Base-by-base conservation (phyloP, 1,140 invertebrate species). In the Berghia stephanieae region DNA sequence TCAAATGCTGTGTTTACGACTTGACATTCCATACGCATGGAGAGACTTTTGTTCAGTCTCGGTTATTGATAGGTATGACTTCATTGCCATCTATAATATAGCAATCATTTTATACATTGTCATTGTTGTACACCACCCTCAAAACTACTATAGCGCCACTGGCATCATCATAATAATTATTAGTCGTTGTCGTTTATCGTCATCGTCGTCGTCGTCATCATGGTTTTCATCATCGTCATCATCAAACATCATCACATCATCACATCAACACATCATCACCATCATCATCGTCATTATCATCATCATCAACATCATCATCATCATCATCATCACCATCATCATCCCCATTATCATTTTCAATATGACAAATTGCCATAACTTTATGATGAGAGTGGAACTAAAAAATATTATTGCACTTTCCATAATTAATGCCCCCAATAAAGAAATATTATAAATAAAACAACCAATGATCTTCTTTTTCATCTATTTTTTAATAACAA, bases 221-320 rank as follows among this genome's bases (percentile, higher is more conserved):
- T 52, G 16, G n/a, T 49, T n/a, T n/a, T n/a, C n/a, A n/a, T n/a
- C n/a, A n/a, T n/a, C n/a, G n/a, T n/a, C n/a, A n/a, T n/a, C n/a
- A n/a, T n/a, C n/a, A n/a, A n/a, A n/a, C n/a, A n/a, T n/a, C n/a
- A n/a, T n/a, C n/a, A n/a, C n/a, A n/a, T n/a, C n/a, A n/a, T n/a
- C n/a, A n/a, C n/a, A n/a, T n/a, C n/a, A n/a, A n/a, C n/a, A n/a
- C 46, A 49, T 49, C 13, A 13, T 49, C n/a, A 60, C 55, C 55
- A 52, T 52, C 46, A 52, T 52, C 46, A 52, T 52, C 46, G n/a
- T 52, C 46, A 52, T 52, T 24, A 52, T 52, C 46, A 52, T 52
- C 46, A 52, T 52, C 46, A 52, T 52, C 46, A 52, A 16, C 46
- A 52, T 52, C 46, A 52, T 52, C 46, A 24, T 52, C 46, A 52